Evolutionary conservation across 2,113 vertebrate species (phyloP).

Genomic region (Nesoenas mayeri): DNA sequence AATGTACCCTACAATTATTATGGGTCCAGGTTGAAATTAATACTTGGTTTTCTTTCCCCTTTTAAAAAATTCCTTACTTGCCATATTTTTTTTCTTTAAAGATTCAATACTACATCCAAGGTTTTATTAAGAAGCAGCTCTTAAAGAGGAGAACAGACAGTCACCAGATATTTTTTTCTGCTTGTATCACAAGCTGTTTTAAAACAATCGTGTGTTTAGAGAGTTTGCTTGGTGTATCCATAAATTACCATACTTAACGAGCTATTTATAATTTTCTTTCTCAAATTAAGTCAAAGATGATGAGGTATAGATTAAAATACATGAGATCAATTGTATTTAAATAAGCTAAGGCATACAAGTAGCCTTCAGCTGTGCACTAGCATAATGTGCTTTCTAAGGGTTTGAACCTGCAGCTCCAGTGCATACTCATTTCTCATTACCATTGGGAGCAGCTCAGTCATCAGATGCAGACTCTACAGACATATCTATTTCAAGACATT

Average conservation of each 20-base stretch:
- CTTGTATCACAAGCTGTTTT: neutral
- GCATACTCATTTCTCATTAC: neutral
- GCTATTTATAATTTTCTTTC: neutral
- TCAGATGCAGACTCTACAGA: neutral
- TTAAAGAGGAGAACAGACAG: neutral
- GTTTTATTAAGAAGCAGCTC: slow-evolving; percentile 7
- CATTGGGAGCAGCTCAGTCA: neutral
- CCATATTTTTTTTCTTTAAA: neutral
- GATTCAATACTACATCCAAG: neutral
- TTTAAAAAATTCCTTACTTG: neutral
- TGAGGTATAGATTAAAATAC: neutral
- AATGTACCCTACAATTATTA: slow-evolving; percentile 49
- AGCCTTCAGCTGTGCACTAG: neutral
- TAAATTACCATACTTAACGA: neutral
- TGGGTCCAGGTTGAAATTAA: slow-evolving; percentile 39
- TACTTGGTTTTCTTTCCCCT: neutral
- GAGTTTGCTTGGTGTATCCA: neutral
- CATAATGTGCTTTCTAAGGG: neutral
- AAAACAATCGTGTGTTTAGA: neutral
- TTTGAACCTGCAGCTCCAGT: neutral
- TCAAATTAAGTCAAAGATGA: neutral
- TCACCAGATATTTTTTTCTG: neutral
- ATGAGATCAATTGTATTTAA: neutral
- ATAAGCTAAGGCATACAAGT: neutral
- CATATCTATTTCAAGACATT: neutral